Evolutionary conservation across 2,888 invertebrate species (phyloP).

Genomic region (Acleris sparsana): DNA sequence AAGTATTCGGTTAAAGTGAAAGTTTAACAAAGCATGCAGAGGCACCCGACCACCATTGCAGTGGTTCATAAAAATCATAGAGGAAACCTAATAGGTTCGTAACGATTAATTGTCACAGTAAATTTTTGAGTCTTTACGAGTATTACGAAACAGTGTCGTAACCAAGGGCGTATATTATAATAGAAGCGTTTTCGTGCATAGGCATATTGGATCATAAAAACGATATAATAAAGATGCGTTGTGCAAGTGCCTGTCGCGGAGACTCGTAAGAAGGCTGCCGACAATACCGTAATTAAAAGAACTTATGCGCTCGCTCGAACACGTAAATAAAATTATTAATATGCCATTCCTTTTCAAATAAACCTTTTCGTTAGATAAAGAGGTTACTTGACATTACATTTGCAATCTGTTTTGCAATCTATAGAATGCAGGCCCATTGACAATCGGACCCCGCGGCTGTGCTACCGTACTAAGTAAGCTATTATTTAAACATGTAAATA

Average conservation of each 20-base stretch:
- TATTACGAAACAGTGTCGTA: background rate
- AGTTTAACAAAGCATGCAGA: no score
- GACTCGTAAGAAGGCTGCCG: conserved; percentile 2
- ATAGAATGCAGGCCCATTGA: conserved; percentile 45
- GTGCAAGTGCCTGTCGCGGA: no score
- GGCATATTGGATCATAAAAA: no score
- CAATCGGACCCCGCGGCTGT: conserved; percentile 51
- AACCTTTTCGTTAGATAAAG: conserved; percentile 8
- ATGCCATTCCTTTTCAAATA: conserved; percentile 1
- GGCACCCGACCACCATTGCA: no score
- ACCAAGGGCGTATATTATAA: background rate
- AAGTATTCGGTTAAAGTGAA: no score
- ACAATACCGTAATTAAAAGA: conserved; percentile 3
- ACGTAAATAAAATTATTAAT: conserved; percentile 14
- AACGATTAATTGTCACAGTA: no score
- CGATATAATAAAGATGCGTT: no score
- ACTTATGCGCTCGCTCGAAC: background rate
- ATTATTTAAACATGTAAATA: conserved; percentile 49
- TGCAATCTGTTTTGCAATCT: conserved; percentile 13
- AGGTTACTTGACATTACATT: conserved; percentile 21
- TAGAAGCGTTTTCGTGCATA: background rate
- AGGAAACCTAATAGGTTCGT: no score
- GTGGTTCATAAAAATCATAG: no score
- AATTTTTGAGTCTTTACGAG: no score
- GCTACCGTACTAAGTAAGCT: conserved; percentile 16